Evolutionary conservation across 2,113 vertebrate species (phyloP).

Genomic region (Glaucomys volans): DNA sequence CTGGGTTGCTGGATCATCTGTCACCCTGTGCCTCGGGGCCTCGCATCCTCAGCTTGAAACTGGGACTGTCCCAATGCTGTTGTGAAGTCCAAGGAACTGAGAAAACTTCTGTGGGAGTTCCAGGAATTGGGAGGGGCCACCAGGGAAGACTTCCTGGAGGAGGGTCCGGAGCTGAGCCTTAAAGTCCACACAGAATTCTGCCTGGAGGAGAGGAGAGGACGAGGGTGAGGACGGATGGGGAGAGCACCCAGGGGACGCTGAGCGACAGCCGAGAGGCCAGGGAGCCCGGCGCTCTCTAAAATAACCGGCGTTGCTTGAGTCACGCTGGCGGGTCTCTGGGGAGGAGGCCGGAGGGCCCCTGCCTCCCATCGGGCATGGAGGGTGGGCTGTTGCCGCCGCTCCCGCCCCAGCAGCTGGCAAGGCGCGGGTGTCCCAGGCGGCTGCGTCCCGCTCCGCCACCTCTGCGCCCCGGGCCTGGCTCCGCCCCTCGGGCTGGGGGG

Average conservation of each 20-base stretch:
- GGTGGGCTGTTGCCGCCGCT: not conserved
- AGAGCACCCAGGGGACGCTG: not conserved
- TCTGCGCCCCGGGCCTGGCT: slow-evolving; percentile 59
- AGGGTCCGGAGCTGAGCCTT: not conserved
- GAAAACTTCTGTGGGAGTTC: not conserved
- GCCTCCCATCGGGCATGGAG: not conserved
- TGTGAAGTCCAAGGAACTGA: not conserved
- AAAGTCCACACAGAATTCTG: not conserved
- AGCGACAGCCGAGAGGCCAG: not conserved
- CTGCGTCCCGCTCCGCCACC: not conserved
- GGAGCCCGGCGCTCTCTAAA: accelerated
- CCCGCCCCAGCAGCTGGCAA: slow-evolving; percentile 37
- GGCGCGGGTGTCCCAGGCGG: not conserved
- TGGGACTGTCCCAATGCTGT: not conserved
- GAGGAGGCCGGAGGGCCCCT: not conserved
- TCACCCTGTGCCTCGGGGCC: not conserved
- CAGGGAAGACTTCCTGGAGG: slow-evolving; percentile 18
- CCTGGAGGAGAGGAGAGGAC: not conserved
- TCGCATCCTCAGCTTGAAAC: not conserved
- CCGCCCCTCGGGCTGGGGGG: slow-evolving; percentile 80
- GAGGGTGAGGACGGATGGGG: not conserved
- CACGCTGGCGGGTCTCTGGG: not conserved
- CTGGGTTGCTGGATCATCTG: not conserved
- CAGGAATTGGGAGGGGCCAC: not conserved
- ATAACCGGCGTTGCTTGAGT: not conserved